Conservation (phyloP, 1,140 invertebrate species). For the Drosophila dunni region DNA sequence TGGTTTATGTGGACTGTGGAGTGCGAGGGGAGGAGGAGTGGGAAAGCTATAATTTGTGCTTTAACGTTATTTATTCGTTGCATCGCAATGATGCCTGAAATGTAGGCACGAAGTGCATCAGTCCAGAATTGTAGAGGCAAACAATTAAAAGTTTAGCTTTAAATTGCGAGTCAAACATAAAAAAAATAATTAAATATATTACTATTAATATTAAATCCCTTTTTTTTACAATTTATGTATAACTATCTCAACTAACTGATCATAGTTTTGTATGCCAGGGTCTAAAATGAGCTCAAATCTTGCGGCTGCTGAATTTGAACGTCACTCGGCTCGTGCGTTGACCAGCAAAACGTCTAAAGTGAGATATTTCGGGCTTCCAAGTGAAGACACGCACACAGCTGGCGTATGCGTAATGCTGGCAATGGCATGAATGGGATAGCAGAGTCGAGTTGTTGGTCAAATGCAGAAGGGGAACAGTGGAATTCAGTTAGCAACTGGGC, state of each 20-base stretch:
- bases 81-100: not conserved
- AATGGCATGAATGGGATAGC: not conserved
- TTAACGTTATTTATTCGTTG: not conserved
- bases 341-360: constrained; percentile 38
- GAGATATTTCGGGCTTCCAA: constrained; percentile 53
- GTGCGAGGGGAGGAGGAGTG: too few relatives aligned
- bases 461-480: constrained; percentile 49
- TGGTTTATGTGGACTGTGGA: not conserved
- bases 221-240: too few relatives aligned
- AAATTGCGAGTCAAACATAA: not conserved
- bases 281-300: not conserved
- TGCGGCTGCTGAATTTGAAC: not conserved
- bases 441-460: constrained; percentile 18
- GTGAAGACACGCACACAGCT: constrained; percentile 55
- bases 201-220: too few relatives aligned
- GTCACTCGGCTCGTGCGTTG: constrained; percentile 10
- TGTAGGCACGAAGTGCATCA: too few relatives aligned
- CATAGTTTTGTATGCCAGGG: too few relatives aligned
- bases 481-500: constrained; percentile 70
- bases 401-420: constrained; percentile 52
- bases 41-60: not conserved
- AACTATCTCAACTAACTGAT: too few relatives aligned
- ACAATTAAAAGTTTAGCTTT: not conserved
- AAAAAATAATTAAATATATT: not conserved
- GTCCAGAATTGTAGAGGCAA: too few relatives aligned